A percentile compares a stretch with the other conserved stretches of the same genome.
phyloP scores from a whole-genome alignment of 2,113 vertebrate species.

The Variabilichromis moorii region DNA sequence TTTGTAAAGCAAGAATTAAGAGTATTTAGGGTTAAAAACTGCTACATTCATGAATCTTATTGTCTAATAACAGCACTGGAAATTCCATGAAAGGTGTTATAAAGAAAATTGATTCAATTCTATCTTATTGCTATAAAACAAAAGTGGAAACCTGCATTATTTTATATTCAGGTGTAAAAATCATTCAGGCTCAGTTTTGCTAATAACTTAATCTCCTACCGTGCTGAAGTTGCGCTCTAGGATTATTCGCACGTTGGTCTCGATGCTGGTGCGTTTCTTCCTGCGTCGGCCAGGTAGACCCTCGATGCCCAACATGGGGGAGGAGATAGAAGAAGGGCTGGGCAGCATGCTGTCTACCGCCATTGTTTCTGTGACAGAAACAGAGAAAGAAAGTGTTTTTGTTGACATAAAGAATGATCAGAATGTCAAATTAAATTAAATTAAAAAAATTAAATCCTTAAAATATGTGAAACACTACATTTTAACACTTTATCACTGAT shows the following conservation, averaged over 20 bases:
- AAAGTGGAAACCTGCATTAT: neutral
- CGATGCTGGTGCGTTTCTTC: constrained; percentile 93
- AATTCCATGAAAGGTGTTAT: neutral
- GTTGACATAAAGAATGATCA: rapidly evolving
- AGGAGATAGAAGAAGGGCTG: constrained; percentile 82
- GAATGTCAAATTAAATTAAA: neutral
- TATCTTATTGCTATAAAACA: neutral
- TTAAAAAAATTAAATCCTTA: neutral
- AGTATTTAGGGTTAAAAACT: neutral
- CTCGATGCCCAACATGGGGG: constrained; percentile 80
- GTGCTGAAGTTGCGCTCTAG: constrained; percentile 86
- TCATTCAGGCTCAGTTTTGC: neutral
- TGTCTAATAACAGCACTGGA: neutral
- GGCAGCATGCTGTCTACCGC: constrained; percentile 87
- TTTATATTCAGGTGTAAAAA: neutral
- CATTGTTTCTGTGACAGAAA: constrained; percentile 77
- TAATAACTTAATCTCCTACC: constrained; percentile 49
- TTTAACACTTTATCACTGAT: neutral
- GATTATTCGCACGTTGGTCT: constrained; percentile 85
- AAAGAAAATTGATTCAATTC: neutral
- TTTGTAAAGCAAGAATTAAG: neutral
- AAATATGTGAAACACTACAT: neutral
- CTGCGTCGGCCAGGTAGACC: constrained; percentile 83
- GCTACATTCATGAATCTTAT: neutral
- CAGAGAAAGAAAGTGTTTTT: neutral